A percentile compares a stretch with the other conserved stretches of the same genome.
Conservation (phyloP, 2,797 vertebrate species). For the Allenopithecus nigroviridis region DNA sequence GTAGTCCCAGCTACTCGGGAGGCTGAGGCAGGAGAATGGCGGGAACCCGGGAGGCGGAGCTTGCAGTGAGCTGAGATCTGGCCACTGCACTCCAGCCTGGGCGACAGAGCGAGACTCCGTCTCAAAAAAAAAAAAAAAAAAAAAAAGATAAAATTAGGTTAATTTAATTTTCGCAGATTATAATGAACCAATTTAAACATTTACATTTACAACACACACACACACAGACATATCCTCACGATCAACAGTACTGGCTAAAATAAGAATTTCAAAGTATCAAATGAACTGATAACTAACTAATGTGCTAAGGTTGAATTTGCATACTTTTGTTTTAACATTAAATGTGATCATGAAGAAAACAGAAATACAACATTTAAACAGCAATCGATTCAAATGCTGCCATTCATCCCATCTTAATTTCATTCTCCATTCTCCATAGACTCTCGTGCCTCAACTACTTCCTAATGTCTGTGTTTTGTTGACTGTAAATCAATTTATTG, state of each 20-base stretch:
- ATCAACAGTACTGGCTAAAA: not conserved
- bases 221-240: not conserved
- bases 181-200: not conserved
- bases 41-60: rapidly evolving
- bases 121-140: no score
- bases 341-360: not conserved
- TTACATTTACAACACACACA: not conserved
- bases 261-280: not conserved
- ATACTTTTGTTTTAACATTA: not conserved
- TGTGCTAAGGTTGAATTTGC: not conserved
- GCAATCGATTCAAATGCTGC: not conserved
- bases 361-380: not conserved
- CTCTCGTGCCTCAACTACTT: not conserved
- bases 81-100: no score
- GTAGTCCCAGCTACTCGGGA: no score
- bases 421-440: not conserved
- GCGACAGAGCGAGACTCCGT: rapidly evolving
- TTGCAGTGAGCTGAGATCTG: no score
- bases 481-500: not conserved
- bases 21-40: no score
- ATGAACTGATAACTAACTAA: not conserved
- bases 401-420: not conserved
- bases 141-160: not conserved
- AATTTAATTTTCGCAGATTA: constrained; percentile 13
- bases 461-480: not conserved